Conservation (phyloP, 2,113 vertebrate genomes). For the Clarias batrachus region DNA sequence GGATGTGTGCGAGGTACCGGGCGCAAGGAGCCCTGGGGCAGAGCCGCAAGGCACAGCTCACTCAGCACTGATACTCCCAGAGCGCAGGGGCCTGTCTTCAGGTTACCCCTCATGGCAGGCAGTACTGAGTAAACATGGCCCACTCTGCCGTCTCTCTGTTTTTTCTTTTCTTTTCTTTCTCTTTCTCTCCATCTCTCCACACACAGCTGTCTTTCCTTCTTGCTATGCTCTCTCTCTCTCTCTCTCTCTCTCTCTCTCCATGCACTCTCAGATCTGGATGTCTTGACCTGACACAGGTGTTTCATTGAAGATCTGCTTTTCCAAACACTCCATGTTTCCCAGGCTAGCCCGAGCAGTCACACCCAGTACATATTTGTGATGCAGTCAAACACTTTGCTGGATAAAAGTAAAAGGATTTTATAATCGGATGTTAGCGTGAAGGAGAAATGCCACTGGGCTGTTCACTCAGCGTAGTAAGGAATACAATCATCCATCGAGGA, state of each 20-base stretch:
- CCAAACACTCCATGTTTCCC: slow-evolving; percentile 7
- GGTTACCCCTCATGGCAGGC: slow-evolving; percentile 66
- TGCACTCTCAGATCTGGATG: background rate
- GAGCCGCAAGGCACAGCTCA: slow-evolving; percentile 58
- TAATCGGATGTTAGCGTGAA: background rate
- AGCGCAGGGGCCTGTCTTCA: slow-evolving; percentile 66
- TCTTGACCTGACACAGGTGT: slow-evolving; percentile 47
- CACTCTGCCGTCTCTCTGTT: slow-evolving; percentile 47
- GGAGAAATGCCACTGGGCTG: background rate
- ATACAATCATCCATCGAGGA: slow-evolving; percentile 11
- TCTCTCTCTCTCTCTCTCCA: slow-evolving; percentile 54
- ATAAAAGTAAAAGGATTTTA: background rate
- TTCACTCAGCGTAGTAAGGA: background rate
- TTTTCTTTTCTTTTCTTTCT: slow-evolving; percentile 29
- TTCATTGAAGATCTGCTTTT: background rate
- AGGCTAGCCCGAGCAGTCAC: background rate
- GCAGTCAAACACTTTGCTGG: background rate
- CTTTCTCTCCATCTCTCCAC: slow-evolving; percentile 54
- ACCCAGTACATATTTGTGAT: slow-evolving; percentile 5
- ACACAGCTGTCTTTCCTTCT: slow-evolving; percentile 27
- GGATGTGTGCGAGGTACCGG: slow-evolving; percentile 55
- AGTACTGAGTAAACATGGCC: slow-evolving; percentile 61
- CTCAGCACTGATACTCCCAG: slow-evolving; percentile 72
- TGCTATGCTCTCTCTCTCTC: slow-evolving; percentile 40
- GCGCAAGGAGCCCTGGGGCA: slow-evolving; percentile 48